These are phyloP conservation scores for Scrobipalpa atriplicella DNA, from an alignment of 2,888 invertebrate genomes.

Conservation along the genomic window DNA sequence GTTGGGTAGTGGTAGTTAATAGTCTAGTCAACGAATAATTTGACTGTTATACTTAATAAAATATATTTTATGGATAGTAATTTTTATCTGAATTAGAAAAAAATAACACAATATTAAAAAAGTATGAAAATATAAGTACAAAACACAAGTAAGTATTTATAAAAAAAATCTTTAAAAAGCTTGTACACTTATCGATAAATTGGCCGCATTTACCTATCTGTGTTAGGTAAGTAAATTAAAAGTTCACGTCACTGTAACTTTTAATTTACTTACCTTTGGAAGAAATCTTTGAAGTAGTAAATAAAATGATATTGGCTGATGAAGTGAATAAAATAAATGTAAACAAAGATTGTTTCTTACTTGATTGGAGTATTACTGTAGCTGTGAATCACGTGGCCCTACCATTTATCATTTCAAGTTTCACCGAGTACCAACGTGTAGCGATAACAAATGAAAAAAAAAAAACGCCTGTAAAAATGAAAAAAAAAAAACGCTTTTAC, in stretches of 20 bases:
- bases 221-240: not conserved
- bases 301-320: not conserved
- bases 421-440: constrained; percentile 50
- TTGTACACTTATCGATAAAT: too few species aligned
- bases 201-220: not conserved
- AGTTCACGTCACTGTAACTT: not conserved
- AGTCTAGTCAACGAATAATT: not conserved
- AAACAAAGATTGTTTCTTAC: not conserved
- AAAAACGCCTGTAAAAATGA: too few species aligned
- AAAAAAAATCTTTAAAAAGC: too few species aligned
- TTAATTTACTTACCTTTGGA: not conserved
- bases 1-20: constrained; percentile 31
- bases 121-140: too few species aligned
- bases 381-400: constrained; percentile 57
- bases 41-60: too few species aligned
- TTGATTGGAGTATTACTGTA: constrained; percentile 34
- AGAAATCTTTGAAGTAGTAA: not conserved
- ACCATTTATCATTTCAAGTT: constrained; percentile 59
- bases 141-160: too few species aligned
- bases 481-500: too few species aligned
- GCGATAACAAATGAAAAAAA: too few species aligned
- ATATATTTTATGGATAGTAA: too few species aligned
- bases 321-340: too few species aligned
- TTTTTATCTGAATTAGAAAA: too few species aligned
- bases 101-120: too few species aligned